phyloP scores from a whole-genome alignment of 1,140 invertebrate species.

The Epicauta chinensis region DNA sequence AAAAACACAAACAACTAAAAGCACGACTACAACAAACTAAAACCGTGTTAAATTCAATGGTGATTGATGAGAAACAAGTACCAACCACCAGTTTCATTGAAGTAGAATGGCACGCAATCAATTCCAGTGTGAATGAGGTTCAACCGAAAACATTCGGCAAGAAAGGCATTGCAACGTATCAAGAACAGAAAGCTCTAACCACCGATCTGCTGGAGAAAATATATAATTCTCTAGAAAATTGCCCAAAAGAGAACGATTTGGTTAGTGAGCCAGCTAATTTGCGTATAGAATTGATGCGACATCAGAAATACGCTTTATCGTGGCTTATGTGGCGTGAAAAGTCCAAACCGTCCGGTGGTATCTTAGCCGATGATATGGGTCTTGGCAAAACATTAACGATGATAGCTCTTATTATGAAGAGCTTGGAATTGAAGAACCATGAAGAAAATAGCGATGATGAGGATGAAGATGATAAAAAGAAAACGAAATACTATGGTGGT shows the following conservation, averaged over 20 bases:
- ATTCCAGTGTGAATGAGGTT: constrained; percentile 45
- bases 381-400: constrained; percentile 86
- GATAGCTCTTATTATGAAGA: constrained; percentile 69
- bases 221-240: constrained; percentile 61
- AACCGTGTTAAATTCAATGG: constrained; percentile 44
- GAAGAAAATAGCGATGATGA: constrained; percentile 22
- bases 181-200: constrained; percentile 59
- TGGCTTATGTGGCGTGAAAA: constrained; percentile 88
- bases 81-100: constrained; percentile 31
- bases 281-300: constrained; percentile 67
- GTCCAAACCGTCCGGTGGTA: constrained; percentile 75
- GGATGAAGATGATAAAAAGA: constrained; percentile 56
- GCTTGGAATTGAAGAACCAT: constrained; percentile 30
- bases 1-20: constrained; percentile 40
- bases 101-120: constrained; percentile 46
- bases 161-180: constrained; percentile 50
- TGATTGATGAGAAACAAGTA: constrained; percentile 34
- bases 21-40: constrained; percentile 41
- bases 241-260: constrained; percentile 54
- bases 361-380: constrained; percentile 71
- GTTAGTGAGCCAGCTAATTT: constrained; percentile 59
- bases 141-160: constrained; percentile 50
- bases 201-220: constrained; percentile 64
- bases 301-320: constrained; percentile 79
- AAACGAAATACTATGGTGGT: too few relatives aligned